phyloP scores from a whole-genome alignment of 2,113 vertebrate species.

The Pterophyllum scalare region DNA sequence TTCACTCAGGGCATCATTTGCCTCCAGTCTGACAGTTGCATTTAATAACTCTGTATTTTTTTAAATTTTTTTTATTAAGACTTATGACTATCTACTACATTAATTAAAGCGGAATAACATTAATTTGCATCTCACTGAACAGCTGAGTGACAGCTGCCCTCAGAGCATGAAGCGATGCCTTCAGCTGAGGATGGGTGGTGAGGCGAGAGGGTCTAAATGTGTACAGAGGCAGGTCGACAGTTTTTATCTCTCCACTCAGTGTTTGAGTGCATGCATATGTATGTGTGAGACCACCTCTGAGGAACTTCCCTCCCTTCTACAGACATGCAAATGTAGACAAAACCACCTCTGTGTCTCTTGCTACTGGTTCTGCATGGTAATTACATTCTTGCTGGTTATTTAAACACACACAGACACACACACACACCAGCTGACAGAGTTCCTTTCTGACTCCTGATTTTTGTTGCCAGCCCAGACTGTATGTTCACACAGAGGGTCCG shows the following conservation, averaged over 20 bases:
- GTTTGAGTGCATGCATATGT: neutral
- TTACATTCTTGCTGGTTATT: conserved; percentile 1
- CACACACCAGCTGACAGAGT: neutral
- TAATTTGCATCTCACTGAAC: conserved; percentile 13
- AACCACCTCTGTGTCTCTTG: conserved; percentile 1
- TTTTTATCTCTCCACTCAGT: neutral
- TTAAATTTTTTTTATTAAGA: neutral
- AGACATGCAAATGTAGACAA: conserved; percentile 34
- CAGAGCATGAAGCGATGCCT: neutral
- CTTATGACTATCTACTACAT: neutral
- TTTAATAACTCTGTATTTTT: neutral
- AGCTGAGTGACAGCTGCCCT: conserved; percentile 3
- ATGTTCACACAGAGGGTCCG: neutral
- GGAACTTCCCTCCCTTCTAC: conserved; percentile 1
- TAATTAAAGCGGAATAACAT: neutral
- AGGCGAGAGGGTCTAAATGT: neutral
- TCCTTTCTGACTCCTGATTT: neutral
- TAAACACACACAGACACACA: neutral
- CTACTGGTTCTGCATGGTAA: conserved; percentile 29
- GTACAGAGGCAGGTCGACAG: neutral
- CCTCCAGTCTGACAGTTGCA: neutral
- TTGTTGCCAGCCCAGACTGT: neutral
- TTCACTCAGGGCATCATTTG: neutral
- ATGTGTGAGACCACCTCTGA: conserved; percentile 8
- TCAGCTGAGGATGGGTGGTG: neutral